Conservation (phyloP, 2,113 vertebrate genomes). For the Lagopus leucura region DNA sequence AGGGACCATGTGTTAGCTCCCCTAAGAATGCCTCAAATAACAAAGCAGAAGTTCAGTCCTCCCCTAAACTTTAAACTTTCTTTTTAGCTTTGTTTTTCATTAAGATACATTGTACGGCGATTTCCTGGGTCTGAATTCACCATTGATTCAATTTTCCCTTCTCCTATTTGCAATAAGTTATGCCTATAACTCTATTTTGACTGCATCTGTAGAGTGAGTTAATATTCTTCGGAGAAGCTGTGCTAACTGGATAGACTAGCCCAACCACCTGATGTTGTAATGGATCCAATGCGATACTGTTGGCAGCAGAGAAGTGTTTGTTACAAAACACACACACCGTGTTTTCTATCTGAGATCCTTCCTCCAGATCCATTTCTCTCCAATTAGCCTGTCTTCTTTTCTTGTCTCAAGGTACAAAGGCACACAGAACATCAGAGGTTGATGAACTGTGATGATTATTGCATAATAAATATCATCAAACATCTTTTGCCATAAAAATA, state of each 20-base stretch:
- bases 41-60: not conserved
- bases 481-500: constrained; percentile 20
- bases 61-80: not conserved
- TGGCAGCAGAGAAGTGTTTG: not conserved
- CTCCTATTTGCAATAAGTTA: not conserved
- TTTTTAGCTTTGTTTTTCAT: not conserved
- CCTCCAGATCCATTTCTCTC: not conserved
- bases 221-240: not conserved
- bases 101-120: not conserved
- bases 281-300: not conserved
- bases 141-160: not conserved
- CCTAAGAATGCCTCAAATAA: not conserved
- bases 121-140: not conserved
- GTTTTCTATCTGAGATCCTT: not conserved
- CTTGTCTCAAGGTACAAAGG: constrained; percentile 11
- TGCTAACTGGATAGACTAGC: not conserved
- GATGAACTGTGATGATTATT: constrained; percentile 25
- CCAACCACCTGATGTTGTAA: not conserved
- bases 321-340: not conserved
- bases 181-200: not conserved
- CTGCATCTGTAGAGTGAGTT: not conserved
- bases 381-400: not conserved
- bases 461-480: constrained; percentile 14
- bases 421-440: not conserved
- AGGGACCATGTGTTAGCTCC: not conserved